Evolutionary conservation across 2,888 invertebrate genomes (phyloP).

Genomic region (Cataglyphis altisquamis): DNA sequence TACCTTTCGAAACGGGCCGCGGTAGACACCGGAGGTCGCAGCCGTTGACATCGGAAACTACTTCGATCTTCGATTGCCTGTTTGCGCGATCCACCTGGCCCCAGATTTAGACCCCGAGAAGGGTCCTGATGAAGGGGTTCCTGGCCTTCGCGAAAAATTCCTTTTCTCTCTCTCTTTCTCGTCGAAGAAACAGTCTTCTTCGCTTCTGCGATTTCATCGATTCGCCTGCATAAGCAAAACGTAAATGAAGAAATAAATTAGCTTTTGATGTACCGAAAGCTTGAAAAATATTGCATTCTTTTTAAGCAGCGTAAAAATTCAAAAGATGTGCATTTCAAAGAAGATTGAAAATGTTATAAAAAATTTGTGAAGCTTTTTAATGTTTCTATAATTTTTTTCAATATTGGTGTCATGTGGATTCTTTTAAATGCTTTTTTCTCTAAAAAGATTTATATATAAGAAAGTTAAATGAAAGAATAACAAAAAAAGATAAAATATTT

Average conservation of each 20-base stretch:
- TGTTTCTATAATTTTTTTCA: neutral
- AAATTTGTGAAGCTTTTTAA: neutral
- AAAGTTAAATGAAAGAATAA: neutral
- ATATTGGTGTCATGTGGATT: neutral
- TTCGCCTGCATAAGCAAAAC: slow-evolving; percentile 3
- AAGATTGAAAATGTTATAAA: neutral
- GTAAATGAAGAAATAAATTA: slow-evolving; percentile 16
- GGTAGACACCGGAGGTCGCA: slow-evolving; percentile 77
- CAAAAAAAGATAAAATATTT: neutral
- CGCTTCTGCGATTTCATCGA: neutral
- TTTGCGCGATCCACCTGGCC: slow-evolving; percentile 65
- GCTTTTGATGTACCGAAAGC: neutral
- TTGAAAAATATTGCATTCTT: slow-evolving; percentile 1
- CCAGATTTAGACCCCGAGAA: slow-evolving; percentile 62
- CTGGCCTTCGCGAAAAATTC: slow-evolving; percentile 42
- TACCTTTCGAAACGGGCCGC: slow-evolving; percentile 80
- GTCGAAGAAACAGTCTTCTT: slow-evolving; percentile 24
- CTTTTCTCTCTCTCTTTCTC: neutral
- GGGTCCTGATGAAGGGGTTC: slow-evolving; percentile 29
- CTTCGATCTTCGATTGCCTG: slow-evolving; percentile 81
- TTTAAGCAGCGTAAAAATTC: neutral
- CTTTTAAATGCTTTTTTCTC: neutral
- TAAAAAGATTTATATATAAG: neutral
- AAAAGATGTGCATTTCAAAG: neutral
- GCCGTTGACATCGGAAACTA: slow-evolving; percentile 85